phyloP scores from a whole-genome alignment of 1,140 invertebrate species.

The Neelides sp. region DNA sequence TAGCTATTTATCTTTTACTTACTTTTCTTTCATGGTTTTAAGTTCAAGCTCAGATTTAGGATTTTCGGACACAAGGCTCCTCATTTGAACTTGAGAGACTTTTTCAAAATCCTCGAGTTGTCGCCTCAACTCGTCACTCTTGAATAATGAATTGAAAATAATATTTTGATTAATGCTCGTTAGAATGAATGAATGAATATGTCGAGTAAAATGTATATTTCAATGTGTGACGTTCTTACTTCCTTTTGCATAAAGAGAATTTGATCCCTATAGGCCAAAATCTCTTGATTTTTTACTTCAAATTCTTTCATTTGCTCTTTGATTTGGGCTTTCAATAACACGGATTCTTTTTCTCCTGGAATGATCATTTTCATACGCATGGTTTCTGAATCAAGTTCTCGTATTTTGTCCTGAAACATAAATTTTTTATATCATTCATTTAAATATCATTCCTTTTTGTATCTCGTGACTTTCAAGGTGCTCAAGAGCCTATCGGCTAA shows the following conservation, averaged over 20 bases:
- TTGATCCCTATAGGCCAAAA: constrained; percentile 55
- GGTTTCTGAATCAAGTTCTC: constrained; percentile 46
- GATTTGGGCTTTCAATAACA: constrained; percentile 50
- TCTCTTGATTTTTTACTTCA: constrained; percentile 56
- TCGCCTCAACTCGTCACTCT: constrained; percentile 65
- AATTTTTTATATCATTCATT: no score
- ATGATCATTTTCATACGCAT: no score
- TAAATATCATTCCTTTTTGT: no score
- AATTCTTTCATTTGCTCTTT: constrained; percentile 62
- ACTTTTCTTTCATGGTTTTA: constrained; percentile 51
- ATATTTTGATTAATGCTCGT: constrained; percentile 1
- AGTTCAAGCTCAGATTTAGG: constrained; percentile 55
- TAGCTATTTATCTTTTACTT: no score
- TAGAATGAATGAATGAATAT: background rate
- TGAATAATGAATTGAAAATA: constrained; percentile 25
- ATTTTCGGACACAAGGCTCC: constrained; percentile 7
- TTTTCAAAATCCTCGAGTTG: constrained; percentile 76
- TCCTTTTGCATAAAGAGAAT: constrained; percentile 51
- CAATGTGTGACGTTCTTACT: constrained; percentile 33
- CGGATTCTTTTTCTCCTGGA: constrained; percentile 32
- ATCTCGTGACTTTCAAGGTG: no score
- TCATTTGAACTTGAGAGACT: constrained; percentile 65
- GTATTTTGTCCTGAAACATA: constrained; percentile 49
- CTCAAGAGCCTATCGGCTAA: no score
- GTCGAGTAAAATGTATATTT: background rate